A percentile compares a stretch with the other conserved stretches of the same genome.
phyloP scores from a whole-genome alignment of 1,140 invertebrate species.

The Tetranychus cinnabarinus region DNA sequence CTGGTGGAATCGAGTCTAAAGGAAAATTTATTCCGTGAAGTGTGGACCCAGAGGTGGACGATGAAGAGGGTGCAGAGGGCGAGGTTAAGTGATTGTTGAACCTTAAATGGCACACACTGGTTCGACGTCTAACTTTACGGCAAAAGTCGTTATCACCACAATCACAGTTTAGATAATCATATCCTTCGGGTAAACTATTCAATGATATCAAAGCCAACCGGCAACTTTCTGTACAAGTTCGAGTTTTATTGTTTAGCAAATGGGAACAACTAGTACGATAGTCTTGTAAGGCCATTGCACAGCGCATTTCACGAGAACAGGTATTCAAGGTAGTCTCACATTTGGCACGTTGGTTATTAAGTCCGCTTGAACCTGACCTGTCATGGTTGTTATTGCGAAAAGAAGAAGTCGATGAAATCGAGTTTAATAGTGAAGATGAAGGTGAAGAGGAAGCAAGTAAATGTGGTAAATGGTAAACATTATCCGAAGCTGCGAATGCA shows the following conservation, averaged over 20 bases:
- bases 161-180: slow-evolving; percentile 4
- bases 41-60: background rate
- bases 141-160: slow-evolving; percentile 4
- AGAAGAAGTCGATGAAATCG: too few species aligned
- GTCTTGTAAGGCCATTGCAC: slow-evolving; percentile 2
- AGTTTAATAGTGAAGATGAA: too few species aligned
- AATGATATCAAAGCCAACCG: slow-evolving; percentile 1
- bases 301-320: background rate
- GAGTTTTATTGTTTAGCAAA: background rate
- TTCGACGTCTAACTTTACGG: background rate
- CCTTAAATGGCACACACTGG: background rate
- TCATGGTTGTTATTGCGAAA: too few species aligned
- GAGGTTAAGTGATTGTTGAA: background rate
- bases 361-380: too few species aligned
- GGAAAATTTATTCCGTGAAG: too few species aligned
- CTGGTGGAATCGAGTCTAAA: too few species aligned
- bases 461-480: too few species aligned
- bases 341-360: too few species aligned
- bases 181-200: background rate
- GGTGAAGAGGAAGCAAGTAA: too few species aligned
- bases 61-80: background rate
- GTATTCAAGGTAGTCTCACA: background rate
- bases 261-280: slow-evolving; percentile 3
- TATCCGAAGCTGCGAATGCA: too few species aligned
- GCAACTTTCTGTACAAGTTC: slow-evolving; percentile 3